phyloP scores from a whole-genome alignment of 2,797 vertebrate genomes.

The Rhincodon typus region DNA sequence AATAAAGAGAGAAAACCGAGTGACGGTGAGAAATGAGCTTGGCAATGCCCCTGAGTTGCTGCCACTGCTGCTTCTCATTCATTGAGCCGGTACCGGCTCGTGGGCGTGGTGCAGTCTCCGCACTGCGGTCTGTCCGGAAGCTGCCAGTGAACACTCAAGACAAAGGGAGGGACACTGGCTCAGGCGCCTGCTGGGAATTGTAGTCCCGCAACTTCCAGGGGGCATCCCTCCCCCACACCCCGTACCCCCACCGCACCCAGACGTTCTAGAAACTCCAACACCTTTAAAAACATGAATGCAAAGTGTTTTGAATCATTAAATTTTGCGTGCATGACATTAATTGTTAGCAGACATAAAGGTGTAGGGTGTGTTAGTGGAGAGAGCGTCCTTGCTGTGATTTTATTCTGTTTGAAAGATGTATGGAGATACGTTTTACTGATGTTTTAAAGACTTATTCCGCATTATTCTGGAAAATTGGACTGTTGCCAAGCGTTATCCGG shows the following conservation, averaged over 20 bases:
- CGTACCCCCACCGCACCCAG: background rate
- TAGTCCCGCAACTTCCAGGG: conserved; percentile 26
- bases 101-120: conserved; percentile 81
- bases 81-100: conserved; percentile 58
- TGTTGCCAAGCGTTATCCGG: background rate
- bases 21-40: background rate
- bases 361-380: background rate
- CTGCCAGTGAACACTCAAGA: conserved; percentile 59
- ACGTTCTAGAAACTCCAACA: background rate
- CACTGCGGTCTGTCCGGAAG: conserved; percentile 94
- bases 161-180: conserved; percentile 56
- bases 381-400: background rate
- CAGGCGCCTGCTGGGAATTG: conserved; percentile 43
- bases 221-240: background rate
- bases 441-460: background rate
- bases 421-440: background rate
- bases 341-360: background rate
- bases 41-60: background rate
- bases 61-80: background rate
- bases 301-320: background rate
- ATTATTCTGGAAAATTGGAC: conserved; percentile 14
- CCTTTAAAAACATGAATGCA: background rate
- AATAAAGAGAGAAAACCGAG: background rate
- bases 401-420: background rate
- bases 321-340: background rate